These are phyloP conservation scores for Lasioglossum figueresi DNA, from an alignment of 2,888 invertebrate species.

Conservation along the genomic window DNA sequence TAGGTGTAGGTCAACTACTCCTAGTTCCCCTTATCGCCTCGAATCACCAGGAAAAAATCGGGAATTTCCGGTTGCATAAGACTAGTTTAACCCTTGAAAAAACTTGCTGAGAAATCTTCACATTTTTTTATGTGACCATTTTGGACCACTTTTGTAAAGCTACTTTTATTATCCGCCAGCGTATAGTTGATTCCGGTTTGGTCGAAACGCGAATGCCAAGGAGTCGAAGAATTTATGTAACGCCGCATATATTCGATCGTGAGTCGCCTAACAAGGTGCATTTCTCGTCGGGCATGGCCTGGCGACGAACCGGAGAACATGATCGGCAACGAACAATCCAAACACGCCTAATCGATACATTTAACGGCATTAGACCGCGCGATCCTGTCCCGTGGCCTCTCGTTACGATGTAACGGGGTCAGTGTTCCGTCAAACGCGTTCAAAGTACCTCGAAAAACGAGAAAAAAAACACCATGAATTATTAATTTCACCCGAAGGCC, in stretches of 20 bases:
- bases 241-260: conserved; percentile 8
- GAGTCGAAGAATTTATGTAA: conserved; percentile 2
- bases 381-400: conserved; percentile 19
- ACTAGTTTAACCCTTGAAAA: too few relatives aligned
- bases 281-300: neutral
- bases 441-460: neutral
- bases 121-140: too few relatives aligned
- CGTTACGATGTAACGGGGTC: neutral
- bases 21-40: neutral
- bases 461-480: neutral
- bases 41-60: neutral
- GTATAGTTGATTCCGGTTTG: neutral
- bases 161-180: neutral
- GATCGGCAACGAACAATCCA: conserved; percentile 12
- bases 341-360: conserved; percentile 31
- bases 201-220: neutral
- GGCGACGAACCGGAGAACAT: neutral
- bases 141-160: too few relatives aligned
- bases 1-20: conserved; percentile 33
- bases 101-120: too few relatives aligned
- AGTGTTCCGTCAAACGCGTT: neutral
- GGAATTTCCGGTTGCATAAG: conserved; percentile 14
- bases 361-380: conserved; percentile 24
- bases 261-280: neutral
- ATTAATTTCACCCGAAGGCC: neutral